A percentile compares a stretch with the other conserved stretches of the same genome.
These are phyloP conservation scores for Pangasius larnaudii DNA, from an alignment of 2,797 vertebrate species.

Conservation along the genomic window DNA sequence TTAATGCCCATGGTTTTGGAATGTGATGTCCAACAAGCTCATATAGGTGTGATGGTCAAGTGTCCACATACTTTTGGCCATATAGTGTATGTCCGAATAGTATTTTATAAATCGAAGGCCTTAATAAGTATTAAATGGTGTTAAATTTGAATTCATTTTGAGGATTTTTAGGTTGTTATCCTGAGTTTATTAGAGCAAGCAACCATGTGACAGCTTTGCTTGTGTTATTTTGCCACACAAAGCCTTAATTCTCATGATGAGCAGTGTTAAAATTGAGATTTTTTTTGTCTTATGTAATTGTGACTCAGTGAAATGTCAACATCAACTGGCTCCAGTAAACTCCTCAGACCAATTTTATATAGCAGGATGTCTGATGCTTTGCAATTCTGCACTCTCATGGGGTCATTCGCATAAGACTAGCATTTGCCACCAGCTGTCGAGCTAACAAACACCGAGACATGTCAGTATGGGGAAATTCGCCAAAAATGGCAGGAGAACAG, in stretches of 20 bases:
- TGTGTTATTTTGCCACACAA: background rate
- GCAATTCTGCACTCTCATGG: background rate
- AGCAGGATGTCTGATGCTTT: background rate
- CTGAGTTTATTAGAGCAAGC: background rate
- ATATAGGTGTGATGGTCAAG: background rate
- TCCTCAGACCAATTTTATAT: background rate
- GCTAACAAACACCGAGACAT: conserved; percentile 3
- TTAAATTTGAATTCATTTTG: too few relatives aligned
- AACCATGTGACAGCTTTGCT: background rate
- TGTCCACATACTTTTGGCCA: background rate
- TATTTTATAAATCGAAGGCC: background rate
- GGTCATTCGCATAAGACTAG: background rate
- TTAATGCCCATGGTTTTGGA: background rate
- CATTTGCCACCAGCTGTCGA: conserved; percentile 13
- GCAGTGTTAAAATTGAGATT: background rate
- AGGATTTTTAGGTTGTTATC: too few relatives aligned
- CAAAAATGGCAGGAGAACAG: background rate
- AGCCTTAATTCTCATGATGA: background rate
- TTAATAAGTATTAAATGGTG: background rate
- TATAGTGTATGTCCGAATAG: background rate
- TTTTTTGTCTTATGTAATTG: background rate
- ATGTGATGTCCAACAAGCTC: background rate
- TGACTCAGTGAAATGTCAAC: background rate
- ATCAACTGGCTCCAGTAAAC: background rate
- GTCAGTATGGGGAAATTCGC: background rate